These are phyloP conservation scores for Eupelmus urozonus DNA, from an alignment of 2,888 invertebrate species.

Conservation along the genomic window DNA sequence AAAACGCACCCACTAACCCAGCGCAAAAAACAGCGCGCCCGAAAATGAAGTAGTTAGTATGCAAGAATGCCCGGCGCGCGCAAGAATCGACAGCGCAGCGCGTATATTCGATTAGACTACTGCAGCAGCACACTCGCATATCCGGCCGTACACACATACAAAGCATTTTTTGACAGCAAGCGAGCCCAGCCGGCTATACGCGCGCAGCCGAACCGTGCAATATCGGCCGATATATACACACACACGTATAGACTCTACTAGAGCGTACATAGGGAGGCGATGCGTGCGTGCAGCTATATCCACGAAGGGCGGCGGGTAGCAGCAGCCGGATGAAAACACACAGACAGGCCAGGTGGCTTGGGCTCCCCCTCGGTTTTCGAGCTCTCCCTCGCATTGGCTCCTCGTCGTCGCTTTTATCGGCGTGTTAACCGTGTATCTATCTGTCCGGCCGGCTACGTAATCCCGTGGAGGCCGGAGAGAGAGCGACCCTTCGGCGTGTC, in stretches of 20 bases:
- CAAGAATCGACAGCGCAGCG: background rate
- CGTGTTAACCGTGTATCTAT: conserved; percentile 1
- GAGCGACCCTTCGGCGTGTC: conserved; percentile 2
- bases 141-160: conserved; percentile 17
- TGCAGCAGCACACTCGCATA: background rate
- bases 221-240: conserved; percentile 32
- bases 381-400: background rate
- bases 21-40: background rate
- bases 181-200: background rate
- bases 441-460: background rate
- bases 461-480: no score
- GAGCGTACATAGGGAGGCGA: conserved; percentile 6
- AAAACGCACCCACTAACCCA: no score
- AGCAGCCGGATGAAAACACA: conserved; percentile 50
- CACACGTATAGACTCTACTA: conserved; percentile 41
- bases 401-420: conserved; percentile 9
- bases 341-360: conserved; percentile 51
- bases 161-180: background rate
- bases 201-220: conserved; percentile 14
- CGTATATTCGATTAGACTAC: conserved; percentile 29
- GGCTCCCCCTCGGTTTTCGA: conserved; percentile 55
- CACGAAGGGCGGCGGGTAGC: conserved; percentile 5
- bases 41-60: conserved; percentile 47
- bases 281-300: background rate
- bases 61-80: conserved; percentile 44